Base-by-base conservation (phyloP, 92 coral and sea anemone species). In the Zoanthus gigantus region DNA sequence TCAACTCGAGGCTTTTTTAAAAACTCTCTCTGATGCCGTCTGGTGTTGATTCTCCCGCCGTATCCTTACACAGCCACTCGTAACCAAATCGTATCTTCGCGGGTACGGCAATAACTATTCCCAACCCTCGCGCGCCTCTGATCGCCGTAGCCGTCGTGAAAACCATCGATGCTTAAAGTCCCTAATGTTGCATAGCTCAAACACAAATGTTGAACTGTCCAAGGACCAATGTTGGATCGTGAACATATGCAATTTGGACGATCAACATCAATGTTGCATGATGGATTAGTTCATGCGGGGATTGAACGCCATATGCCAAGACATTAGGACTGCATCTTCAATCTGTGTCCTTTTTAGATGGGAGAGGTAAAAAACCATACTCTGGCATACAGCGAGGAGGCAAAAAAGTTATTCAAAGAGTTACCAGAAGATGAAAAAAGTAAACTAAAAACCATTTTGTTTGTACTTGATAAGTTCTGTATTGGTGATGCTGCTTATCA, bases 391-490 rank as follows among this genome's bases (percentile, higher is more conserved):
- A 48, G 48, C n/a, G 78, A 92, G 37, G 50, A 81, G 15, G 58
- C 10, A 10, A 91, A 29, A 30, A 93, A 89, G 46, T 28, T 87
- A 31, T 91, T 69, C 61, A 77, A 88, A 31, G 92, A 91, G 54
- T 66, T 91, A 45, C 29, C 91, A 5, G 84, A 88, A 44, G 83
- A 85, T 12, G 92, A 93, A 32, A 77, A 93, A 85, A 60, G 88
- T 53, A 88, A 91, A 80, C 67, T 91, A 30, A 79, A 93, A 60
- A 67, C 58, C 9, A 71, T 93, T 23, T 83, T 88, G 2, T 93
- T 71, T 76, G 58, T 91, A 29, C 78, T 88, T 4, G 94, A 91
- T 78, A 88, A 91, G 79, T 93, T 93, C 77, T 88, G 95, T 50
- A 37, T 37, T 37, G 42, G 42, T 37, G 42, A 37, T 37, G 2